Evolutionary conservation across 1,140 invertebrate species (phyloP), one percentile per base, ranked within the genome.

Genomic region (Mercenaria mercenaria): DNA sequence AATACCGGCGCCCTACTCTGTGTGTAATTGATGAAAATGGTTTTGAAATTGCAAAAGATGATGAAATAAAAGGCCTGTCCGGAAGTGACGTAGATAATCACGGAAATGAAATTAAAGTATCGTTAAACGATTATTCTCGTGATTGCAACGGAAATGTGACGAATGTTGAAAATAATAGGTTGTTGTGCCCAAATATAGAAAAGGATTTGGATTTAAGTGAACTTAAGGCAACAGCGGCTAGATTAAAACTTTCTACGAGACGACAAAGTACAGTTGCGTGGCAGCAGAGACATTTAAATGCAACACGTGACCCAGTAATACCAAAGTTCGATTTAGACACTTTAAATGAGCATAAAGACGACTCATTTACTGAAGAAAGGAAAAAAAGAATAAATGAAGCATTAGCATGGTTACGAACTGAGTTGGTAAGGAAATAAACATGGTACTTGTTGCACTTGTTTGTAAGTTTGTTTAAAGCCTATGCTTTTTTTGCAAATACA

Each of bases 371-470:
- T 3, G 84, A 89, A 13, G 93, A 93, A 77, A 79, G 93, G n/a
- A 93, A 92, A 76, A 81, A 93, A 20, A 88, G 89, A 72, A 93
- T 93, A 81, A 90, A 93, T 81, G 85, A 93, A 41, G 92, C 93
- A 0, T 74, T 93, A n/a, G 90, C 90, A 37, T 93, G 93, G 93
- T 41, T 93, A 13, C 79, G 91, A 72, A 84, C 83, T 15, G 93
- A 93, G 89, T 52, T 93, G 76, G 93, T 93, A 91, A 91, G 89
- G 56, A 59, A 43, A 56, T 20, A 69, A 18, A 47, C 15, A 8
- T 47, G 6, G 6, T 47, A 47, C 43, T 47, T 47, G 47, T 52
- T 20, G 20, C 10, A n/a, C 26, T 34, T 74, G 26, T 74, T 41
- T 56, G 47, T 52, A 11, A 11, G n/a, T n/a, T n/a, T n/a, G n/a